Evolutionary conservation across 1,140 invertebrate species (phyloP), one percentile per base, ranked within the genome.

Genomic region (Drosophila sp.): DNA sequence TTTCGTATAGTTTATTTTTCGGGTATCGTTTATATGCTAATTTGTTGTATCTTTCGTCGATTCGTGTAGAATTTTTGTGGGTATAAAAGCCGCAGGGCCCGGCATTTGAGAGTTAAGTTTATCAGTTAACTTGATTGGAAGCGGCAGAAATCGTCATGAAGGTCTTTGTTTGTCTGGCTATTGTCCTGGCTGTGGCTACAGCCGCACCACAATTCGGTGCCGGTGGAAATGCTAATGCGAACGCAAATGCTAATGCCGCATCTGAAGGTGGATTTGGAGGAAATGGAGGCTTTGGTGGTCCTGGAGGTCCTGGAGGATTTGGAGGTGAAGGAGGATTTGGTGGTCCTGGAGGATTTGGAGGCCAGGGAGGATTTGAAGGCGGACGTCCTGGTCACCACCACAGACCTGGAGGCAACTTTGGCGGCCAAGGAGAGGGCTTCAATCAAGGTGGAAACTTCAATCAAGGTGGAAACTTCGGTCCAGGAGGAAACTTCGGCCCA

Each of bases 21-120:
- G 44, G 44, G 44, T 50, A 27, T 50, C 44, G 44, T 50, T 50
- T 50, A 50, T 50, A 50, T 50, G 44, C 44, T 50, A 50, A 50
- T 50, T 50, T 27, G 8, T 50, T 10, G 4, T 27, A 25, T 50
- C 44, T 50, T 50, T 50, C 44, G 44, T 10, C 17, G 6, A 10
- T 25, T 50, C 44, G 44, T 27, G 44, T 50, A 50, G 44, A 50
- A 50, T 27, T 50, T 50, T 50, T 27, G 44, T 50, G 23, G 23
- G 44, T 50, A 50, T 50, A 50, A 27, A 50, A 50, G 44, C 44
- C 35, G 35, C 10, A 3, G 23, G 44, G 7, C 7, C 23, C 44
- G n/a, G 23, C 44, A 25, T 50, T 50, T 50, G 3, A 50, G 44
- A 50, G 44, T 50, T 50, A 50, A 50, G 44, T 50, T 50, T 25